Conservation (phyloP, 1,140 invertebrate genomes). For the Periplaneta americana region DNA sequence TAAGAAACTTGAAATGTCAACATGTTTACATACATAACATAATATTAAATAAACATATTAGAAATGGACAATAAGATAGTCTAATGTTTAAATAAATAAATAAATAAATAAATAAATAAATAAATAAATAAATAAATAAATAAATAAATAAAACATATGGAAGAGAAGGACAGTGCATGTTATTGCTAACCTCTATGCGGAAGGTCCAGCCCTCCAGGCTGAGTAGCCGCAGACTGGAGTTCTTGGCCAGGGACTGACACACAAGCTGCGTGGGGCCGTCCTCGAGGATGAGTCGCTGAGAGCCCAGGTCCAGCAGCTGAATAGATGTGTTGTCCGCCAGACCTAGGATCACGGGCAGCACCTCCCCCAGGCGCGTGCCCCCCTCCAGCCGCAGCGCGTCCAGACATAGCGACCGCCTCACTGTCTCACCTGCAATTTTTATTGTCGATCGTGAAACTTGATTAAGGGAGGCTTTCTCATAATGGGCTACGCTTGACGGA, state of each 20-base stretch:
- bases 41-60: too few species aligned
- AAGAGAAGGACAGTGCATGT: too few species aligned
- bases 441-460: too few species aligned
- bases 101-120: too few species aligned
- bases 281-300: constrained; percentile 45
- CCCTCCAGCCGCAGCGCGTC: constrained; percentile 47
- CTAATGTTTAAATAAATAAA: too few species aligned
- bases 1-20: too few species aligned
- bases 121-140: too few species aligned
- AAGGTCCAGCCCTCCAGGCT: constrained; percentile 52
- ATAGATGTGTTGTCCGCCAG: constrained; percentile 45
- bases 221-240: constrained; percentile 43
- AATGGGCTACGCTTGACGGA: too few species aligned
- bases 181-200: constrained; percentile 45
- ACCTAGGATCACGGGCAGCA: constrained; percentile 46
- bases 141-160: too few species aligned
- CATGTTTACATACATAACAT: too few species aligned
- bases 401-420: constrained; percentile 42
- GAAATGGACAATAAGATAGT: too few species aligned
- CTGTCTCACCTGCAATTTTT: constrained; percentile 41
- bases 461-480: too few species aligned
- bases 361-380: constrained; percentile 39
- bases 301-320: constrained; percentile 47
- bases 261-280: constrained; percentile 48
- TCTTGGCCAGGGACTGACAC: constrained; percentile 44